These are phyloP conservation scores for Hapalemur alaotrensis DNA, from an alignment of 2,797 vertebrate genomes.

Conservation along the genomic window DNA sequence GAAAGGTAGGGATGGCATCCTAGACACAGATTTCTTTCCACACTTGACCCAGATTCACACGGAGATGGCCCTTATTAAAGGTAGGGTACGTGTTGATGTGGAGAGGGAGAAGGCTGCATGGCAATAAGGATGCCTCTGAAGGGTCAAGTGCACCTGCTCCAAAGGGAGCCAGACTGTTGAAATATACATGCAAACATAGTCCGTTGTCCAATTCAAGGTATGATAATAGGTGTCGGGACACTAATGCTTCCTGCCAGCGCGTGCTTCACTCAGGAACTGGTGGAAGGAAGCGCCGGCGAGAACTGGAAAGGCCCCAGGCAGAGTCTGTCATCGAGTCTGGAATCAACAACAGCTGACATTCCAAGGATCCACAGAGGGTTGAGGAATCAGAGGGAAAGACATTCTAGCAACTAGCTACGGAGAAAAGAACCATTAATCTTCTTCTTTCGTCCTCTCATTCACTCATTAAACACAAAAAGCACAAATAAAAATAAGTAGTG, in stretches of 20 bases:
- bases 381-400: not conserved
- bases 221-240: not conserved
- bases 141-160: not conserved
- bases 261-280: not conserved
- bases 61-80: not conserved
- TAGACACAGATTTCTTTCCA: not conserved
- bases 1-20: not conserved
- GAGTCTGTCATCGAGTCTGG: not conserved
- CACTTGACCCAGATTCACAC: not conserved
- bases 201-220: not conserved
- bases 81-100: not conserved
- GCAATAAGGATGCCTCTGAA: not conserved
- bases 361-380: not conserved
- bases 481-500: not conserved
- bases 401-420: not conserved
- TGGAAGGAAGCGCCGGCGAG: not conserved
- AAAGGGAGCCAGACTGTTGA: not conserved
- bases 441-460: not conserved
- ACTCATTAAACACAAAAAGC: not conserved
- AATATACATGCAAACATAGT: not conserved
- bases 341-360: slow-evolving; percentile 2
- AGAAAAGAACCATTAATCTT: not conserved
- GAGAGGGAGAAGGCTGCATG: too few relatives aligned
- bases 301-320: not conserved
- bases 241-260: not conserved